Conservation (phyloP, 1,140 invertebrate genomes). For the Orius insidiosus region DNA sequence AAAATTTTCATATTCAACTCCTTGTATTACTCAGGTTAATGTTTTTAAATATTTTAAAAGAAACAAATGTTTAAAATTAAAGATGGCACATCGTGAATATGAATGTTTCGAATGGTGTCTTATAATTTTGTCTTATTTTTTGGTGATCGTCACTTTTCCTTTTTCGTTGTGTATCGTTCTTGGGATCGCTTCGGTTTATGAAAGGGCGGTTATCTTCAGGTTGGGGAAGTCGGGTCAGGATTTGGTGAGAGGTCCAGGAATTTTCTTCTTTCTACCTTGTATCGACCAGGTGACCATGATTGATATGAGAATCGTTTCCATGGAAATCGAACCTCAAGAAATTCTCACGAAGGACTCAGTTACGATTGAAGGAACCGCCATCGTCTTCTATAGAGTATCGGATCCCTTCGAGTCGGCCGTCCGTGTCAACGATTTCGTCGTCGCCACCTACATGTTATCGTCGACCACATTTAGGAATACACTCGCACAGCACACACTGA, state of each 20-base stretch:
- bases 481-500: constrained; percentile 77
- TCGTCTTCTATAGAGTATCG: constrained; percentile 77
- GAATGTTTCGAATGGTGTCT: too few species aligned
- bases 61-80: too few species aligned
- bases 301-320: constrained; percentile 59
- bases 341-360: constrained; percentile 85
- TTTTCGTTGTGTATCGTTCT: constrained; percentile 72
- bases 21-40: too few species aligned
- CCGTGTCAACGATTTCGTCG: constrained; percentile 66
- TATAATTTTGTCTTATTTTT: constrained; percentile 37
- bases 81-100: too few species aligned
- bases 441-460: constrained; percentile 70
- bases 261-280: constrained; percentile 76
- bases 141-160: constrained; percentile 63
- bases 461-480: constrained; percentile 79
- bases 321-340: constrained; percentile 49
- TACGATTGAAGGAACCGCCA: constrained; percentile 81
- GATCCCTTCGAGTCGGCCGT: constrained; percentile 70
- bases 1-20: too few species aligned
- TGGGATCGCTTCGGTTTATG: constrained; percentile 65
- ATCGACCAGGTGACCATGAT: constrained; percentile 86
- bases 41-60: too few species aligned
- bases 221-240: constrained; percentile 47
- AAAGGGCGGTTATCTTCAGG: constrained; percentile 57
- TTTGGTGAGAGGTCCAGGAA: constrained; percentile 60